Percentiles rank a stretch among this genome's conserved stretches.
These are phyloP conservation scores for Rattus norvegicus DNA, from an alignment of 2,113 vertebrate species.

Conservation along the genomic window GRCr8 NC_086029.1:69741001-69741500, in stretches of 20 bases:
- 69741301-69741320: background rate
- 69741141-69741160: no score
- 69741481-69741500: background rate
- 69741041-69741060: background rate
- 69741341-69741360: constrained; percentile 90
- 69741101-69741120: no score
- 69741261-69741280: background rate
- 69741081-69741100: no score
- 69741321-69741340: constrained; percentile 95
- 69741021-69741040: background rate
- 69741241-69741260: background rate
- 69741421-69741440: constrained; percentile 79
- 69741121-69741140: background rate
- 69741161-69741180: no score
- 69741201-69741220: background rate
- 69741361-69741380: constrained; percentile 88
- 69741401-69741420: constrained; percentile 88
- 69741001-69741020: background rate
- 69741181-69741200: no score
- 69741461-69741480: constrained; percentile 57
- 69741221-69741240: background rate
- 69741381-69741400: constrained; percentile 89
- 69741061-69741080: background rate
- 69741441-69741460: constrained; percentile 66
- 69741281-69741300: background rate